Evolutionary conservation across 2,113 vertebrate species (phyloP), one percentile per base, ranked within the genome.

Genomic region (Dendrocopos noguchii): DNA sequence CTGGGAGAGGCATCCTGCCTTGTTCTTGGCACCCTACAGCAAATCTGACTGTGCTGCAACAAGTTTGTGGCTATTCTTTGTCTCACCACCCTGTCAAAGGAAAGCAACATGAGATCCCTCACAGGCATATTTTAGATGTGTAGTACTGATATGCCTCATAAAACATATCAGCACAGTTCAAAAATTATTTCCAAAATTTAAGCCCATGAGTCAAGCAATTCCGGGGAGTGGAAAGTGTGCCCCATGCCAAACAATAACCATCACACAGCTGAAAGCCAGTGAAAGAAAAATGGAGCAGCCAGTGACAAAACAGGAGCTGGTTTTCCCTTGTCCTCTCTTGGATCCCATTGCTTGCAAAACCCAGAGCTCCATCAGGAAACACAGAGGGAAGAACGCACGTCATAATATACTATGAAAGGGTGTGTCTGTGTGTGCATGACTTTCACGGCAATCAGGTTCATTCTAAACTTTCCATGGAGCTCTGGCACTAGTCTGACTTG

Each of bases 161-260:
- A 93, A 94, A 94, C 15, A 6, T 39, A 93, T 75, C 79, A 91
- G 34, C 67, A 78, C 56, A 72, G 68, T 93, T 90, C 59, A 77
- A 57, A 90, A 83, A 44, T 68, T 83, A 53, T 74, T 93, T 94
- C 68, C 50, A 83, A 80, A 90, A 67, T n/a, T 82, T 77, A 82
- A 74, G 8, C 19, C 36, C 29, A 7, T 63, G 65, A 74, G 56
- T 87, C 72, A 94, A 83, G 85, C 63, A 84, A 73, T 84, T 84
- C 20, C 33, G 88, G 79, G 57, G 64, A 71, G 3, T 80, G 44
- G 50, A 57, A 92, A 83, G 33, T 17, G 11, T 87, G 73, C 57
- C 50, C 53, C 39, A 36, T 20, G 21, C 57, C 82, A 90, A 66
- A 90, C 44, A 93, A 92, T 78, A 80, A 56, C 28, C 17, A 91